Evolutionary conservation across 2,113 vertebrate genomes (phyloP).

Genomic region (Muntiacus muntjak): DNA sequence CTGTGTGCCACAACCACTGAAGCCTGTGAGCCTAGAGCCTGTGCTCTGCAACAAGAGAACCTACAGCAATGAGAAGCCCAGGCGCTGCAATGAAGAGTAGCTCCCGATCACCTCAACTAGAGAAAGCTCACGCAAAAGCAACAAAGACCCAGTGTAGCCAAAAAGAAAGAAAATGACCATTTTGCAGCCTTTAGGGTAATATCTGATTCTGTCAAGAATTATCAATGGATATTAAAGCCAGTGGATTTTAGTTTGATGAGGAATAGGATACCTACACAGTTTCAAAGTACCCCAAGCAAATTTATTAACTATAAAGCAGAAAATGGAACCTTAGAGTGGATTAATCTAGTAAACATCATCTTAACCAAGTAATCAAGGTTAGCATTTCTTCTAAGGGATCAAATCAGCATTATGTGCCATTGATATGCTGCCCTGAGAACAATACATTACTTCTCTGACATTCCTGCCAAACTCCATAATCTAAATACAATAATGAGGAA

Average conservation of each 20-base stretch:
- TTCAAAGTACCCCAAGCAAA: not conserved
- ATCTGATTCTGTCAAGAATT: not conserved
- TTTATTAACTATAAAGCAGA: not conserved
- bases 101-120: not conserved
- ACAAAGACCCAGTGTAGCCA: not conserved
- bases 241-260: not conserved
- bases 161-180: not conserved
- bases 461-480: not conserved
- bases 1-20: not conserved
- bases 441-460: not conserved
- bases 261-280: not conserved
- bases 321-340: not conserved
- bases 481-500: conserved; percentile 18
- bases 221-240: not conserved
- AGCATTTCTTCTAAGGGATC: not conserved
- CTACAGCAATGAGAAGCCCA: not conserved
- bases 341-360: not conserved
- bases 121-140: not conserved
- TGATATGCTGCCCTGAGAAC: not conserved
- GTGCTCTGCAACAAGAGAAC: not conserved
- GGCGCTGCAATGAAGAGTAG: not conserved
- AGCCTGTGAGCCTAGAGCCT: not conserved
- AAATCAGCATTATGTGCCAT: not conserved
- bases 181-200: conserved; percentile 10
- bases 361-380: not conserved